Base-by-base conservation (phyloP, 2,113 vertebrate species). In the Corydoras maculifer region DNA sequence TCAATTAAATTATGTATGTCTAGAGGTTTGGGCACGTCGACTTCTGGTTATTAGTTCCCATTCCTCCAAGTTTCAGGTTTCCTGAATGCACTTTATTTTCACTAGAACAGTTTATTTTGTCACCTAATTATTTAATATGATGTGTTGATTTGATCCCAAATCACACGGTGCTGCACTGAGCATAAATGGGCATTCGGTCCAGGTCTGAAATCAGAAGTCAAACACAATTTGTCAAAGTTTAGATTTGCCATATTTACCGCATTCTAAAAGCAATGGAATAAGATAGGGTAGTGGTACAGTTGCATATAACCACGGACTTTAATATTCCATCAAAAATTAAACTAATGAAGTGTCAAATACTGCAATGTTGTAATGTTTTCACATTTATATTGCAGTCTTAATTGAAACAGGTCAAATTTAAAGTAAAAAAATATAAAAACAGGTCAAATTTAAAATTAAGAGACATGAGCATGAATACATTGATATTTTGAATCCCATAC, bases 1-100 rank as follows among this genome's bases (percentile, higher is more conserved):
- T 65, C 75, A 69, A 77, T 79, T 72, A 72, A 75, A 74, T 75
- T 62, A 61, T 14, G 70, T 13, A 74, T 30, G 55, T 74, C 68
- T 58, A 18, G 25, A 62, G 60, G 51, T 71, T 68, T 74, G 58
- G 48, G 61, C 32, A 72, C 32, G 53, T 29, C 8, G 30, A 49
- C 66, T 29, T 67, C 32, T 48, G 29, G 14, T 73, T 75, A 59
- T 75, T 71, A 73, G 58, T 54, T 67, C 67, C 64, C 25, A 73
- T 75, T 75, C 43, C 13, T 72, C 63, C 55, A 66, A 15, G 76
- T 60, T 58, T 80, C 67, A 71, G n/a, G 70, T 73, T 77, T 73
- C 70, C 53, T 57, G 58, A 73, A 32, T 62, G 54, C 31, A 15
- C 55, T 60, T 30, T 8, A 48, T 69, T 62, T 69, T 69, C 68